Percentiles rank a stretch among this genome's conserved stretches.
These are phyloP conservation scores for Blera fallax DNA, from an alignment of 2,888 invertebrate species.

Conservation along the genomic window DNA sequence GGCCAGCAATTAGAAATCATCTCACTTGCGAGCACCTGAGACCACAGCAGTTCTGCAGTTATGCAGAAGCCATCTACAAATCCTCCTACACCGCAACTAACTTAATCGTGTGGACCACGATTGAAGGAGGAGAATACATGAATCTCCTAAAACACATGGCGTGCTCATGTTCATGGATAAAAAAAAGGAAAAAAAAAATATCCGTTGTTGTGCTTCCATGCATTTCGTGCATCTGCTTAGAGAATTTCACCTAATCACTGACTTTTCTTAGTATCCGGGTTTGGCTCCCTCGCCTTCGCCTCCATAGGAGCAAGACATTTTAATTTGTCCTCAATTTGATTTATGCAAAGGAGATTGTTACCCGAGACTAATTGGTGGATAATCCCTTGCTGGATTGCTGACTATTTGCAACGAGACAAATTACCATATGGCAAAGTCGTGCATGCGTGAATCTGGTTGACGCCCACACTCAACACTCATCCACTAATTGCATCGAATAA, in stretches of 20 bases:
- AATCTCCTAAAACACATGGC: slow-evolving; percentile 66
- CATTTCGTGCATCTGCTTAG: slow-evolving; percentile 71
- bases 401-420: slow-evolving; percentile 62
- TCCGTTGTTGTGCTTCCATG: slow-evolving; percentile 63
- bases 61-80: slow-evolving; percentile 62
- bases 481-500: slow-evolving; percentile 68
- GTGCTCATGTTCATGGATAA: slow-evolving; percentile 68
- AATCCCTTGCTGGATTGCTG: slow-evolving; percentile 57
- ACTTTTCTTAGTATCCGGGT: slow-evolving; percentile 69
- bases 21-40: slow-evolving; percentile 67
- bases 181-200: slow-evolving; percentile 46
- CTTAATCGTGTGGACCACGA: slow-evolving; percentile 57
- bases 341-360: slow-evolving; percentile 73
- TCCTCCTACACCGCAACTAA: slow-evolving; percentile 62
- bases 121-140: slow-evolving; percentile 60
- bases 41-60: not conserved
- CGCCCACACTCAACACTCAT: slow-evolving; percentile 68
- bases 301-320: slow-evolving; percentile 73
- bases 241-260: slow-evolving; percentile 70
- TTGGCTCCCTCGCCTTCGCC: slow-evolving; percentile 46
- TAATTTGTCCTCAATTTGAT: slow-evolving; percentile 75
- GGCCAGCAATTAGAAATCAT: slow-evolving; percentile 72
- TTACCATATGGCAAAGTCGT: slow-evolving; percentile 72
- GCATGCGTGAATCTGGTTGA: slow-evolving; percentile 71
- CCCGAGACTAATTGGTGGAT: slow-evolving; percentile 70